Base-by-base conservation (phyloP, 2,888 invertebrate genomes). In the Saturnia japonica region DNA sequence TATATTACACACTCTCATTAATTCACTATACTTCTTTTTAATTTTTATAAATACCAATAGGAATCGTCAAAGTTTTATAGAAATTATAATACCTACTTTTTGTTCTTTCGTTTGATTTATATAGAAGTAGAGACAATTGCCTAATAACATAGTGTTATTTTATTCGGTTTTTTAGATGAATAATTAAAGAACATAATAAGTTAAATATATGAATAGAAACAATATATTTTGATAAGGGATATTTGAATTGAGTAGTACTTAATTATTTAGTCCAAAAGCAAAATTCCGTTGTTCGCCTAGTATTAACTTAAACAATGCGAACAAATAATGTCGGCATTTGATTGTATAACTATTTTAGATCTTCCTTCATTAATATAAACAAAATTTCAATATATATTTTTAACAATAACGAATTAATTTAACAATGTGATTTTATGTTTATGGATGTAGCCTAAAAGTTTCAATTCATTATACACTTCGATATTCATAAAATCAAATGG, bases 371-470 rank as follows among this genome's bases (percentile, higher is more conserved):
- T 28, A 28, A 25, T 60, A 60, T 28, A 60, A 14, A 60, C 25
- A 6, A 60, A 51, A 60, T 60, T 25, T 60, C 14, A 60, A 25
- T 60, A 3, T 22, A 6, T 28, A 14, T 60, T 60, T 60, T 12
- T 28, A 60, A 60, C 28, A 60, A 60, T 60, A 60, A 60, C 57
- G 57, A 60, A 60, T 60, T 14, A 60, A 60, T 60, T 60, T 60
- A 28, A 60, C 57, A 60, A 28, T 8, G 12, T 60, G 11, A 28
- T 12, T 6, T 57, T 12, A 57, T 25, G 11, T 57, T 12, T 57
- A 60, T 60, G 57, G 28, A 25, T 28, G 12, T 22, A n/a, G 8
- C 22, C n/a, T 54, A 22, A 22, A 54, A 47, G 54, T 22, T 22
- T 54, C 22, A 22, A 54, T 54, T 54, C 9, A 9, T 12, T 11